Conservation (phyloP, 2,113 vertebrate genomes). For the Phylloscopus whistleri region DNA sequence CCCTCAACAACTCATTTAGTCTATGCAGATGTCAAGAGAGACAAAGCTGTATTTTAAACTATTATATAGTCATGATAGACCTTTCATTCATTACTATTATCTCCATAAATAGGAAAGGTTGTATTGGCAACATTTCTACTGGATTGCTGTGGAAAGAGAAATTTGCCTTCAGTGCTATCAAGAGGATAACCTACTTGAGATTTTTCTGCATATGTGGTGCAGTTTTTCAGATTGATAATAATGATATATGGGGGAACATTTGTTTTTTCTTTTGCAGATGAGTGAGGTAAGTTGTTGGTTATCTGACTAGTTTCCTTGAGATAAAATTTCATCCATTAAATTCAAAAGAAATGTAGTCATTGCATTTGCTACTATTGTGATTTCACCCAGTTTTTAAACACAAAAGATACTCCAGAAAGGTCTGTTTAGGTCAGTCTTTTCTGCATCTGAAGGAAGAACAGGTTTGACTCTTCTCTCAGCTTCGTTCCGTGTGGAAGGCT, state of each 20-base stretch:
- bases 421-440: background rate
- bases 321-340: background rate
- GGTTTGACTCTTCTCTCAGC: background rate
- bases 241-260: background rate
- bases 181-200: background rate
- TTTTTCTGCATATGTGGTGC: background rate
- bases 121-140: background rate
- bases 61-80: background rate
- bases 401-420: background rate
- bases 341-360: background rate
- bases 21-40: conserved; percentile 55
- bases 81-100: conserved; percentile 28
- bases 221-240: background rate
- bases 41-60: conserved; percentile 24
- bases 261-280: background rate
- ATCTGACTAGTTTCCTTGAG: background rate
- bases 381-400: background rate
- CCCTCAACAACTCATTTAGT: conserved; percentile 60
- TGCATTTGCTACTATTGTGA: background rate
- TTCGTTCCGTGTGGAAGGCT: background rate
- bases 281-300: background rate
- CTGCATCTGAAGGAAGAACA: background rate
- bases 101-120: background rate
- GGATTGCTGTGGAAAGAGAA: background rate
- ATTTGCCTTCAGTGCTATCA: background rate